Percentiles rank a stretch among this genome's conserved stretches.
Conservation (phyloP, 2,113 vertebrate genomes). For the Meleagris gallopavo region DNA sequence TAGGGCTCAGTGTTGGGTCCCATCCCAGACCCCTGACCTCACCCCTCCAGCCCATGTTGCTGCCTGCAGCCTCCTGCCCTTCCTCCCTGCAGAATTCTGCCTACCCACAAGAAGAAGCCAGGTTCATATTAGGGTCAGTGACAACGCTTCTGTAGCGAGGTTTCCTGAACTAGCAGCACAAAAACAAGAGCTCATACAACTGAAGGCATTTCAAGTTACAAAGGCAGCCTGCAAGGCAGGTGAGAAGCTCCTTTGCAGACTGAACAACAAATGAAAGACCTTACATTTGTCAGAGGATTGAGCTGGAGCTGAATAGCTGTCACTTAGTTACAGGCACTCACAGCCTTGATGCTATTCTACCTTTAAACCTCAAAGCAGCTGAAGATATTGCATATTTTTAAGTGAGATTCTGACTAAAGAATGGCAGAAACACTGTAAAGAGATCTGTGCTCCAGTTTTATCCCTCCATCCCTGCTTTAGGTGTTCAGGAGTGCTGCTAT, state of each 20-base stretch:
- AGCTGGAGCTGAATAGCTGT: not conserved
- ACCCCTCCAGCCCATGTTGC: not conserved
- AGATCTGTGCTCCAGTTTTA: not conserved
- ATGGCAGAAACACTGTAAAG: not conserved
- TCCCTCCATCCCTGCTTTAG: not conserved
- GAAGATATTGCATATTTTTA: not conserved
- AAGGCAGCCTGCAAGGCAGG: not conserved
- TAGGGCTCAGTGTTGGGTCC: rapidly evolving
- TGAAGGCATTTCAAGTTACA: not conserved
- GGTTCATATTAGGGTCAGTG: not conserved
- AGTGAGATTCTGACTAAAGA: not conserved
- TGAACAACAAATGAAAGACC: not conserved
- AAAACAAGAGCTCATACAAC: not conserved
- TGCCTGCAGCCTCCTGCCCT: not conserved
- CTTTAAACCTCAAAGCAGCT: not conserved
- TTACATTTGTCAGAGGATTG: not conserved
- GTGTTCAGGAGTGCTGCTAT: not conserved
- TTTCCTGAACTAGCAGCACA: not conserved
- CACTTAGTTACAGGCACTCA: not conserved
- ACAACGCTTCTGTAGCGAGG: not conserved
- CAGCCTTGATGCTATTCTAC: not conserved
- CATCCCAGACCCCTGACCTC: rapidly evolving
- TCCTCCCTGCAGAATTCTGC: not conserved
- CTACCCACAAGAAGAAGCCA: rapidly evolving
- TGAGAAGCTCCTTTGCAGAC: not conserved